A percentile compares a stretch with the other conserved stretches of the same genome.
These are phyloP conservation scores for Acrobeloides nanus DNA, from an alignment of 2,888 invertebrate species.

Conservation along the genomic window DNA sequence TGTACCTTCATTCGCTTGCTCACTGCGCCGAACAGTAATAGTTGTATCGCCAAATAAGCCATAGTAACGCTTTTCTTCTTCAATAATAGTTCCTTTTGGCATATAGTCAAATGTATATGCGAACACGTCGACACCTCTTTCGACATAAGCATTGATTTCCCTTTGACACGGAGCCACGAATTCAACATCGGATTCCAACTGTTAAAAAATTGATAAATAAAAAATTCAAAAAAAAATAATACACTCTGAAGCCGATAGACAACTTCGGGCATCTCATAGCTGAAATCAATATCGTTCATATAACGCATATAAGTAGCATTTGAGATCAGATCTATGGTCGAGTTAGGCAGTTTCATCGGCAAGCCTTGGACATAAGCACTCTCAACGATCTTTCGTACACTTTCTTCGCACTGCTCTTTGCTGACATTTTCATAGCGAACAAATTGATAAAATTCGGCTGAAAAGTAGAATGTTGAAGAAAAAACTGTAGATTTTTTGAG, in stretches of 20 bases:
- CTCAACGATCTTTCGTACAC: constrained; percentile 43
- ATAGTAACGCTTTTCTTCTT: constrained; percentile 41
- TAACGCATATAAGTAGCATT: constrained; percentile 49
- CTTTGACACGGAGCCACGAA: constrained; percentile 51
- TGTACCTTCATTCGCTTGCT: constrained; percentile 12
- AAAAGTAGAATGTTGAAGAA: no score
- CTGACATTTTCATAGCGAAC: constrained; percentile 33
- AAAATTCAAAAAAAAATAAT: neutral
- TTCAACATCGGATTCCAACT: constrained; percentile 53
- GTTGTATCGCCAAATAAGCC: constrained; percentile 46
- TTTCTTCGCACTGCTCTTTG: constrained; percentile 32
- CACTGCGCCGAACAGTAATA: constrained; percentile 32
- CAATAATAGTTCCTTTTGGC: constrained; percentile 39
- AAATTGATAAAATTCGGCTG: constrained; percentile 50
- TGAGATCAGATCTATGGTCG: constrained; percentile 46
- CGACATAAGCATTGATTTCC: constrained; percentile 42
- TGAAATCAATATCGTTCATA: constrained; percentile 27
- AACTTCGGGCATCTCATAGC: constrained; percentile 30
- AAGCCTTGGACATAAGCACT: constrained; percentile 28
- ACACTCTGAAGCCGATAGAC: constrained; percentile 31
- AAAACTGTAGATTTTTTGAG: no score
- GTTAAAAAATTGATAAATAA: constrained; percentile 7
- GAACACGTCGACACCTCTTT: constrained; percentile 37
- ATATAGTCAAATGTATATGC: constrained; percentile 52
- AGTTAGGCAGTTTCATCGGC: constrained; percentile 36